Evolutionary conservation across 2,113 vertebrate genomes (phyloP).

Genomic region (Sinosuthora webbiana): DNA sequence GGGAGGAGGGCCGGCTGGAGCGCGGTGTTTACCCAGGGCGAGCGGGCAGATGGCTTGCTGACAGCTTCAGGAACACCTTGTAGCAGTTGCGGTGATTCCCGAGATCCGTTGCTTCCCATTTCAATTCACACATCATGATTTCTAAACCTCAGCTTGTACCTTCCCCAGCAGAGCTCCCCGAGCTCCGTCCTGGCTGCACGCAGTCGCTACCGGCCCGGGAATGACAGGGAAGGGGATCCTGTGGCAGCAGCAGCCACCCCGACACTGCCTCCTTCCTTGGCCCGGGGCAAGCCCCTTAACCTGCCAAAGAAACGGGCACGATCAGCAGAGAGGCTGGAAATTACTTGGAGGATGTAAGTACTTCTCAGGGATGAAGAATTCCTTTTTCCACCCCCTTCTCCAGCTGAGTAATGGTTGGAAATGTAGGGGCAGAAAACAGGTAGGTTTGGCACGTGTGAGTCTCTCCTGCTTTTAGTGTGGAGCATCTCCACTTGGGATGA

Average conservation of each 20-base stretch:
- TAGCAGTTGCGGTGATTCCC: constrained; percentile 53
- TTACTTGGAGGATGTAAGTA: neutral
- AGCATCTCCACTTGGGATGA: neutral
- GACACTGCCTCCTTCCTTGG: fast-evolving
- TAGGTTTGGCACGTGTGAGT: fast-evolving
- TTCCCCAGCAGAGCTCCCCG: constrained; percentile 27
- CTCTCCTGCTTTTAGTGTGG: neutral
- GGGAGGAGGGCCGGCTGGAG: neutral
- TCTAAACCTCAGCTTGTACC: constrained; percentile 57
- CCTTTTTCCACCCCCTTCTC: neutral
- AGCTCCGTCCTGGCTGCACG: neutral
- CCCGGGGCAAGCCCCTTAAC: neutral
- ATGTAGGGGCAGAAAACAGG: neutral
- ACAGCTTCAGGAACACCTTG: constrained; percentile 71
- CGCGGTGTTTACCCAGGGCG: neutral
- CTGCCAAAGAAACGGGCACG: neutral
- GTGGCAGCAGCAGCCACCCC: neutral
- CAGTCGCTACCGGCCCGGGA: neutral
- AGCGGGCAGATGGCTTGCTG: constrained; percentile 58
- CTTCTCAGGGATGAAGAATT: neutral
- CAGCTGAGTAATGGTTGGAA: neutral
- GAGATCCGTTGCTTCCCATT: constrained; percentile 65
- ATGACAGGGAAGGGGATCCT: neutral
- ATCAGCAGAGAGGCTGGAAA: neutral
- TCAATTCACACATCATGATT: constrained; percentile 71